These are phyloP conservation scores for Acanthornis magna DNA, from an alignment of 2,797 vertebrate genomes.

Conservation along the genomic window DNA sequence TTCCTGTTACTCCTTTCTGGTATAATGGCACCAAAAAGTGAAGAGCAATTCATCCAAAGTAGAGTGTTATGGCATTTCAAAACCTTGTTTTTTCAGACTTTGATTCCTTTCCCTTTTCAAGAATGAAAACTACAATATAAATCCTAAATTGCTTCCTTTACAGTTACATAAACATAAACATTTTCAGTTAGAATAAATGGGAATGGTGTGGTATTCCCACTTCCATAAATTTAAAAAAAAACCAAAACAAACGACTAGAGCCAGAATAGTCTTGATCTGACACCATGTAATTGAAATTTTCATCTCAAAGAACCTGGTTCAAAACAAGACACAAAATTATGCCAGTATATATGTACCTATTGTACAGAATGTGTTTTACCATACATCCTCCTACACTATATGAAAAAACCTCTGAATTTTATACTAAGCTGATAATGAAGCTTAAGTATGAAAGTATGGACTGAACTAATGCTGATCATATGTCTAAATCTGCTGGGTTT, in stretches of 20 bases:
- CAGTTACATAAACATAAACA: background rate
- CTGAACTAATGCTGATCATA: background rate
- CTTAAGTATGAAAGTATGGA: background rate
- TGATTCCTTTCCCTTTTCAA: background rate
- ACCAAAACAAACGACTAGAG: background rate
- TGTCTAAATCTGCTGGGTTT: background rate
- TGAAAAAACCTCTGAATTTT: background rate
- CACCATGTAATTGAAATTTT: background rate
- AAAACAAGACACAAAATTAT: background rate
- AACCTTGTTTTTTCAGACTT: background rate
- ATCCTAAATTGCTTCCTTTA: background rate
- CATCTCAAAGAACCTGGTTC: background rate
- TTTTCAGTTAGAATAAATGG: background rate
- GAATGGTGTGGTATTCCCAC: background rate
- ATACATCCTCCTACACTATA: background rate
- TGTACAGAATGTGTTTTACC: background rate
- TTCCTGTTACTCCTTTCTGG: background rate
- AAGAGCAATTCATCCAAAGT: background rate
- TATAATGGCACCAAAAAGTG: background rate
- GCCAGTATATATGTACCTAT: background rate
- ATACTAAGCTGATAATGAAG: background rate
- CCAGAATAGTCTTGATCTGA: background rate
- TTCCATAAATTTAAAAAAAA: background rate
- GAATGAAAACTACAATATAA: background rate
- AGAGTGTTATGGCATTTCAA: background rate